Conservation (phyloP, 2,113 vertebrate species). For the Corapipo altera region DNA sequence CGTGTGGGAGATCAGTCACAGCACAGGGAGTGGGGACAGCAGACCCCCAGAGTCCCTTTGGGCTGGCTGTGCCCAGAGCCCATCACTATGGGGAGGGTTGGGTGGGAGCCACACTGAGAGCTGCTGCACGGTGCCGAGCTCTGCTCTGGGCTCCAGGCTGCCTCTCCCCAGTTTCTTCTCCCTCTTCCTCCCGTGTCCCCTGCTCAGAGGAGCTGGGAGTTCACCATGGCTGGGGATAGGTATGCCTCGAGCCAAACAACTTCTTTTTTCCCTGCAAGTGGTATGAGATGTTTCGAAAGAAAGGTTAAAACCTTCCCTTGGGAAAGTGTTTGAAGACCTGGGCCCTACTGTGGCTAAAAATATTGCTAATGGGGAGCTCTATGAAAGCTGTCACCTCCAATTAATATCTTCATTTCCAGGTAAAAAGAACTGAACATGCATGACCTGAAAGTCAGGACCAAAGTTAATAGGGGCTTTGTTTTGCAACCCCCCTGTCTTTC, state of each 20-base stretch:
- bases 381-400: slow-evolving; percentile 43
- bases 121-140: fast-evolving
- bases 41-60: fast-evolving
- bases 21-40: fast-evolving
- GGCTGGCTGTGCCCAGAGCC: background rate
- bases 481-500: background rate
- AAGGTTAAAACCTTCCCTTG: slow-evolving; percentile 49
- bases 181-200: background rate
- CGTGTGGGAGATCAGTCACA: fast-evolving
- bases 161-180: background rate
- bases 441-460: slow-evolving; percentile 22
- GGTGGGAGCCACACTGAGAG: fast-evolving
- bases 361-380: slow-evolving; percentile 27
- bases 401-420: slow-evolving; percentile 65
- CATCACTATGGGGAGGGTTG: fast-evolving
- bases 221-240: fast-evolving
- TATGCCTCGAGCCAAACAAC: background rate
- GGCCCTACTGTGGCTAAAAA: slow-evolving; percentile 30
- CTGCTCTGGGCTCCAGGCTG: background rate
- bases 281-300: slow-evolving; percentile 13
- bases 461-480: slow-evolving; percentile 52
- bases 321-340: slow-evolving; percentile 36
- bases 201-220: background rate
- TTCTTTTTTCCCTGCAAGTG: background rate
- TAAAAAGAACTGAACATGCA: background rate